Evolutionary conservation across 1,140 invertebrate species (phyloP), one percentile per base, ranked within the genome.

Genomic region (Delia radicum): DNA sequence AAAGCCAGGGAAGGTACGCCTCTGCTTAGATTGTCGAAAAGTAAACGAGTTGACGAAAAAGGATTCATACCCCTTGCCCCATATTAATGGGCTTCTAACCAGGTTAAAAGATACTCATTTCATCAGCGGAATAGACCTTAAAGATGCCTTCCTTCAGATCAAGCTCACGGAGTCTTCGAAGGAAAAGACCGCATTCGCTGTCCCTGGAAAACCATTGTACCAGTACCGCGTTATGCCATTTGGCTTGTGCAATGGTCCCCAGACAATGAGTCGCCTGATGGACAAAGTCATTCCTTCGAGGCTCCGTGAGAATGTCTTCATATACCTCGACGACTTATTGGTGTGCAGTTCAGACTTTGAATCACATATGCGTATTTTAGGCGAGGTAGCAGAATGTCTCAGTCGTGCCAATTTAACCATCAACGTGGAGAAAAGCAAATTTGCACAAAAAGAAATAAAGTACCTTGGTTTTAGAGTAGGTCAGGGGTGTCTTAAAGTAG

Each of bases 151-250:
- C 71, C 82, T 79, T 78, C 83, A 87, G 74, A 79, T 87, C 80
- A 79, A 0, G 15, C 87, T 3, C n/a, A 77, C 75, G 0, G 29
- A 77, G 6, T 69, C 75, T 10, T 80, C 76, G 18, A 78, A 77
- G 63, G 77, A 82, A 65, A 88, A 87, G 55, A 89, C 88, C 0
- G 87, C 86, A 3, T 88, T 88, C 76, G 81, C 84, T 3, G 86
- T 87, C 1, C 85, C 83, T 15, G 82, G 82, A 24, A 80, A 81
- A 74, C 83, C 85, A 7, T 77, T 86, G 18, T 87, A 79, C 74
- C 63, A 75, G 15, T 75, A 71, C 28, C 42, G 13, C 1, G 67
- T 72, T 6, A 75, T 69, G 63, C 63, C 63, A 2, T 75, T 75
- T 46, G 74, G 74, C 12, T 10, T 75, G 15, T 61, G 74, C 10